These are phyloP conservation scores for Dendrolimus pini DNA, from an alignment of 2,888 invertebrate species.

Conservation along the genomic window DNA sequence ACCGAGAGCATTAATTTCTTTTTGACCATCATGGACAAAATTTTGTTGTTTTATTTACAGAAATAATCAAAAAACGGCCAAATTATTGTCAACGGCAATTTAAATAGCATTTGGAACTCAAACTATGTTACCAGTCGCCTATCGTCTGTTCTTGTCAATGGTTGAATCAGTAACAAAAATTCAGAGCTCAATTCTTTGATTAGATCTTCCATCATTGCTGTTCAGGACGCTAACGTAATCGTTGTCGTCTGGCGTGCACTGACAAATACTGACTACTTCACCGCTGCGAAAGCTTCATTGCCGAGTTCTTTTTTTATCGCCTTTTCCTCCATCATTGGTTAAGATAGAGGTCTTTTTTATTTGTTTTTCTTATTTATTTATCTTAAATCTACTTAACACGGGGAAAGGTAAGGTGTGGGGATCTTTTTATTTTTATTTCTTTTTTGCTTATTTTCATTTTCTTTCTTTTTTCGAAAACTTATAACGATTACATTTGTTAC, in stretches of 20 bases:
- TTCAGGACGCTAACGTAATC: constrained; percentile 42
- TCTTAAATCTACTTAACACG: too few species aligned
- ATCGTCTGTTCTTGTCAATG: constrained; percentile 45
- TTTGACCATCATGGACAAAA: too few species aligned
- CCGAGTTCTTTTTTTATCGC: constrained; percentile 30
- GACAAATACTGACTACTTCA: constrained; percentile 29
- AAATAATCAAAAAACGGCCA: constrained; percentile 30
- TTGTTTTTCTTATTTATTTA: too few species aligned
- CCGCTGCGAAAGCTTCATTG: constrained; percentile 30
- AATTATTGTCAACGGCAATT: constrained; percentile 34
- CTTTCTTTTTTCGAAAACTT: too few species aligned
- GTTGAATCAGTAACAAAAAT: constrained; percentile 48
- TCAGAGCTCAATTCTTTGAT: constrained; percentile 34
- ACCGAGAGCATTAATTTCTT: background rate
- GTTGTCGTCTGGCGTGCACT: constrained; percentile 46
- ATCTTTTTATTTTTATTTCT: too few species aligned
- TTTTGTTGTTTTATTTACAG: constrained; percentile 20
- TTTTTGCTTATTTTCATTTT: too few species aligned
- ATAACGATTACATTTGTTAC: too few species aligned
- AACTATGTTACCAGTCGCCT: constrained; percentile 34
- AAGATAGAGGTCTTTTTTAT: too few species aligned
- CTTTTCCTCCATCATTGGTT: too few species aligned
- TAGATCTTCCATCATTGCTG: constrained; percentile 40
- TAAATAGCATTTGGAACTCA: constrained; percentile 31
- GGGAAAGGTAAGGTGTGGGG: too few species aligned